Base-by-base conservation (phyloP, 2,797 vertebrate species). In the Petrocephalus schoutedeni region DNA sequence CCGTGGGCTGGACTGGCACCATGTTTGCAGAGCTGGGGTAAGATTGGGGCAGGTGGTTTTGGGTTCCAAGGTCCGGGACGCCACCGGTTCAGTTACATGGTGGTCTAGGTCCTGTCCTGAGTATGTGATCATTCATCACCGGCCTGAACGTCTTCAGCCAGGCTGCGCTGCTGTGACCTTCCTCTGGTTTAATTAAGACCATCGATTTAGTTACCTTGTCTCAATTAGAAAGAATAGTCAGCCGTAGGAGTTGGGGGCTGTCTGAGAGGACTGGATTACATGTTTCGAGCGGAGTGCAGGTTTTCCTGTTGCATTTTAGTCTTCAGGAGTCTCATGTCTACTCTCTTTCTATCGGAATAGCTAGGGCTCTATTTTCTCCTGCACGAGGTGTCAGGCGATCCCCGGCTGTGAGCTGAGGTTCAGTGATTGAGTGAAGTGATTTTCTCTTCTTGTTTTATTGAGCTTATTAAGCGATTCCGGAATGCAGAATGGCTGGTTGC, bases 181-280 rank as follows among this genome's bases (percentile, higher is more conserved):
- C 86, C 84, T 86, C 14, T 71, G 28, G 83, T 93, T 92, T 92
- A 93, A 93, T 94, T 90, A 86, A 90, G 87, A 51, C 86, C 58
- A 87, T 92, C 91, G 92, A 90, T 93, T 93, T 90, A 90, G 21
- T 91, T 89, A 90, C 84, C 89, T 86, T 90, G 92, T 91, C 90
- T 90, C 91, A 93, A 92, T 93, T 91, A 91, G 88, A 87, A 88
- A 93, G 83, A 58, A 49, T 51, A 83, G 74, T 91, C 90, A 87
- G 83, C 89, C 54, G 89, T 88, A 87, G 84, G 16, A 12, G 28
- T 32, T 3, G 28, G 28, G 32, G 51, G 19, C 58, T 91, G 92
- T 91, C 87, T 88, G 54, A 89, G 90, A 87, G 89, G 58, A 90
- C 85, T 61, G 74, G 80, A 36, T 90, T 87, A 16, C 5, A 21